A percentile compares a stretch with the other conserved stretches of the same genome.
Conservation (phyloP, 2,888 invertebrate genomes). For the Eristalis intricaria region DNA sequence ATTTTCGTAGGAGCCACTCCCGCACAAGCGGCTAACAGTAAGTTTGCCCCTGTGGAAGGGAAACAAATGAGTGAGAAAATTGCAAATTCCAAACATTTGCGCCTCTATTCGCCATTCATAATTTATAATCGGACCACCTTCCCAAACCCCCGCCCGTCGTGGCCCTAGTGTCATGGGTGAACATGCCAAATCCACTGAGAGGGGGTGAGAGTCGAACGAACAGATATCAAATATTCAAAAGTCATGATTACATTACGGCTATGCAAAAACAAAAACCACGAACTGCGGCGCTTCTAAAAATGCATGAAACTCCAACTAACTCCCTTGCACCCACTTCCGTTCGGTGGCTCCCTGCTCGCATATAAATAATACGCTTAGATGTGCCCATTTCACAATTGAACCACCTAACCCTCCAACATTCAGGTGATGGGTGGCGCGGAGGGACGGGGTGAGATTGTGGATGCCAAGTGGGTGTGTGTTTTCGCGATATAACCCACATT, state of each 20-base stretch:
- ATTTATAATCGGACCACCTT: conserved; percentile 21
- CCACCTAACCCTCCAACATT: not conserved
- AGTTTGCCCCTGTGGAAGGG: not conserved
- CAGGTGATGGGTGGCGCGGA: not conserved
- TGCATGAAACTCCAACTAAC: conserved; percentile 34
- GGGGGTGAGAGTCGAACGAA: conserved; percentile 26
- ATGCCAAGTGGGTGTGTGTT: conserved; percentile 13
- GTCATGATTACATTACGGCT: conserved; percentile 53
- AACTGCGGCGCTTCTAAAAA: conserved; percentile 24
- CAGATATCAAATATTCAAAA: conserved; percentile 63
- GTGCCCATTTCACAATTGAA: conserved; percentile 26
- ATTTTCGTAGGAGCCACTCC: not conserved
- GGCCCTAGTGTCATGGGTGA: not conserved
- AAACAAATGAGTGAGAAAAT: conserved; percentile 63
- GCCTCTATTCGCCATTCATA: conserved; percentile 42
- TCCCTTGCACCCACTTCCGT: not conserved
- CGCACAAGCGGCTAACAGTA: not conserved
- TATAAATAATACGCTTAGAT: conserved; percentile 44
- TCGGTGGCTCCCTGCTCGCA: not conserved
- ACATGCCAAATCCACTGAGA: not conserved
- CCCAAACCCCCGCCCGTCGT: not conserved
- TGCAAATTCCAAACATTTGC: conserved; percentile 52
- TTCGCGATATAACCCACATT: conserved; percentile 49
- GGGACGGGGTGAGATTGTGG: not conserved
- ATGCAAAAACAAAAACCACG: conserved; percentile 19